Evolutionary conservation across 2,888 invertebrate genomes (phyloP).

Genomic region (Cataglyphis albicans): DNA sequence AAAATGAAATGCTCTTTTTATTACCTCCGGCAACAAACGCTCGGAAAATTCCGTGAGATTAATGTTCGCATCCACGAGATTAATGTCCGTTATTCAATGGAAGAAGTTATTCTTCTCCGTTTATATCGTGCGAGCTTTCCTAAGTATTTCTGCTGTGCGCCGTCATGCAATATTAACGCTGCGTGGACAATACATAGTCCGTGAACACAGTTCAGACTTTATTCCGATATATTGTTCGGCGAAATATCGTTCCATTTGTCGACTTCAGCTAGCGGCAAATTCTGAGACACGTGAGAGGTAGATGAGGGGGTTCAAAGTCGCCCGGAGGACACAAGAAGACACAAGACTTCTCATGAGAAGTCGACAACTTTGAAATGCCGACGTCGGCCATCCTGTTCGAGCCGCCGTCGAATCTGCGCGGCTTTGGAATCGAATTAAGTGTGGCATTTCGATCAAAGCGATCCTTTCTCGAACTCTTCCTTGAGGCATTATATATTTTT

Average conservation of each 20-base stretch:
- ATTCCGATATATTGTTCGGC: conserved; percentile 7
- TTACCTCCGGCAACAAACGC: background rate
- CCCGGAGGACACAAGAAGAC: background rate
- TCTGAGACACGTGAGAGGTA: conserved; percentile 10
- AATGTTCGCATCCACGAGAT: conserved; percentile 9
- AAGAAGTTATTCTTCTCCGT: conserved; percentile 23
- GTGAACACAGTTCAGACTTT: conserved; percentile 17
- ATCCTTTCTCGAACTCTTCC: conserved; percentile 24
- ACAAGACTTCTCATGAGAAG: background rate
- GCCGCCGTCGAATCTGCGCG: background rate
- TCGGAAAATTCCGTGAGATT: conserved; percentile 16
- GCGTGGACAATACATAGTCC: conserved; percentile 12
- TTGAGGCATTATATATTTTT: background rate
- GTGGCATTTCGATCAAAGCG: conserved; percentile 41
- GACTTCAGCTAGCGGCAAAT: conserved; percentile 20
- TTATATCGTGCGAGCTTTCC: background rate
- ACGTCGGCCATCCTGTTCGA: background rate
- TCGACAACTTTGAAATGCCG: conserved; percentile 13
- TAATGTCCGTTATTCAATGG: conserved; percentile 22
- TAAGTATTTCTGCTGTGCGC: background rate
- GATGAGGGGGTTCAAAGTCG: conserved; percentile 29
- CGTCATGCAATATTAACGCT: conserved; percentile 13
- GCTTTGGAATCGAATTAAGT: conserved; percentile 35
- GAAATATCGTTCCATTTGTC: conserved; percentile 34
- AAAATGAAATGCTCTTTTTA: background rate